These are phyloP conservation scores for Quadriops clusia DNA, from an alignment of 2,888 invertebrate species.

Conservation along the genomic window DNA sequence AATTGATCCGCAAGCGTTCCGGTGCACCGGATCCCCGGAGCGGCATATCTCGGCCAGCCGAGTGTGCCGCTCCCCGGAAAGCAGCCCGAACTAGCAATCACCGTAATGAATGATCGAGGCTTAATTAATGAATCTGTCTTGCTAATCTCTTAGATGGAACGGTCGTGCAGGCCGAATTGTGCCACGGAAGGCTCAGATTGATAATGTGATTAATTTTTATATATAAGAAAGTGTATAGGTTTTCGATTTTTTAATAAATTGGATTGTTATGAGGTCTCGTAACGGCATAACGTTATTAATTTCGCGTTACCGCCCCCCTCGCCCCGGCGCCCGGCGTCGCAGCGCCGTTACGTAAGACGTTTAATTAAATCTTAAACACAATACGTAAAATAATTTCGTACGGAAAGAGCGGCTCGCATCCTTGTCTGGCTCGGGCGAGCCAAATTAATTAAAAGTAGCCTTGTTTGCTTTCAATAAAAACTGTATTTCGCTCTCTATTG, in stretches of 20 bases:
- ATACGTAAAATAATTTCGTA: no score
- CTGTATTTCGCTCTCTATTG: no score
- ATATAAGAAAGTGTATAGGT: constrained; percentile 24
- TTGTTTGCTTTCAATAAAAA: no score
- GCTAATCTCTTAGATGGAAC: constrained; percentile 40
- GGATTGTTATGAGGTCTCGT: constrained; percentile 26
- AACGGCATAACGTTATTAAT: constrained; percentile 22
- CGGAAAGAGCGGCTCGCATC: no score
- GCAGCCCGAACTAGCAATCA: constrained; percentile 30
- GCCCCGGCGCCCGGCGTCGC: no score
- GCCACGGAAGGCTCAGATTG: constrained; percentile 34
- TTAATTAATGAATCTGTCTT: constrained; percentile 41
- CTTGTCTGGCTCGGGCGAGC: no score
- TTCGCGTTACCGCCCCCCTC: no score
- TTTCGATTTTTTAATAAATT: constrained; percentile 34
- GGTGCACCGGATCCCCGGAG: constrained; percentile 1
- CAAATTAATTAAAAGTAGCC: no score
- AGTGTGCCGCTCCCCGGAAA: constrained; percentile 7
- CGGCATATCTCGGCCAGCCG: constrained; percentile 5
- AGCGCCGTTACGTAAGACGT: no score
- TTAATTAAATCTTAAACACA: no score
- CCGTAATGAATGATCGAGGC: constrained; percentile 39
- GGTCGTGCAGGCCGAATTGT: constrained; percentile 32
- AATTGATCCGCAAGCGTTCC: no score
- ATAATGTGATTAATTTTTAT: constrained; percentile 41